Percentiles rank a stretch among this genome's conserved stretches.
Evolutionary conservation across 2,888 invertebrate genomes (phyloP).

Genomic region (Macrophya annulata): DNA sequence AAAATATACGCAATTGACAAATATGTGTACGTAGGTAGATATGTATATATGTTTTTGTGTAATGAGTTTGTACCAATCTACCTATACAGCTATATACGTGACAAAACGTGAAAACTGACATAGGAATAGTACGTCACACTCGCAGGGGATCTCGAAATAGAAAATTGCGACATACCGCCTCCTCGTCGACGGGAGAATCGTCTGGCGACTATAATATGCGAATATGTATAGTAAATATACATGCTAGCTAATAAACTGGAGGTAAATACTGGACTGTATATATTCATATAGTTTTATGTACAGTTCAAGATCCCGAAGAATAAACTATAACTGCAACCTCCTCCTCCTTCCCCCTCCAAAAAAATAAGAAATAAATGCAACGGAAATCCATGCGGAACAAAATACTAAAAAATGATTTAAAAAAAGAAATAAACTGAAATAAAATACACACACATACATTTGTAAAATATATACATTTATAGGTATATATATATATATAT

Average conservation of each 20-base stretch:
- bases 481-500: background rate
- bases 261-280: background rate
- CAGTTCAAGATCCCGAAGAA: conserved; percentile 7
- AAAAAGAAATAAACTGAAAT: background rate
- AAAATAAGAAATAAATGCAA: background rate
- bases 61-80: background rate
- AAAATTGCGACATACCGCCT: conserved; percentile 39
- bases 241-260: background rate
- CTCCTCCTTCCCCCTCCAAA: no score
- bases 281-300: background rate
- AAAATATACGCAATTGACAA: no score
- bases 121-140: conserved; percentile 11
- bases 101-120: conserved; percentile 16
- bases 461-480: background rate
- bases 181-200: conserved; percentile 15
- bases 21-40: background rate
- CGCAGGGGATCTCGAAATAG: conserved; percentile 42
- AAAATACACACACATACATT: background rate
- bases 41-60: background rate
- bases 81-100: background rate
- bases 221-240: background rate
- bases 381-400: conserved; percentile 1
- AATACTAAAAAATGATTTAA: background rate
- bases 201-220: conserved; percentile 22
- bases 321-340: no score